Conservation (phyloP, 1,140 invertebrate species). For the Episyrphus balteatus region DNA sequence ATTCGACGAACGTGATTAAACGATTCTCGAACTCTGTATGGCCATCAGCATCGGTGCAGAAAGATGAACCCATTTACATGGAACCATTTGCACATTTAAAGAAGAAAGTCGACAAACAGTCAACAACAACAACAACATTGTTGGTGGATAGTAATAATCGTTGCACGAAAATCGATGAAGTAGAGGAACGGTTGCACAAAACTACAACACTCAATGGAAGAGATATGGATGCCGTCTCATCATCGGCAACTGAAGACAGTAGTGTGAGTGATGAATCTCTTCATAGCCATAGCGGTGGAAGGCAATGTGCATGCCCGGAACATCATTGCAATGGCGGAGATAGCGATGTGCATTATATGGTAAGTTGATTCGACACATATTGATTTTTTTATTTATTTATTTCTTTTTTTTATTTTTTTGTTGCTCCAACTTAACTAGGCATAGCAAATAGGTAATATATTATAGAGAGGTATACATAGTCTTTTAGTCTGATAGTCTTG, state of each 20-base stretch:
- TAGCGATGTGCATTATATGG: neutral
- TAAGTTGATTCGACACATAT: neutral
- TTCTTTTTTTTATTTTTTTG: too few relatives aligned
- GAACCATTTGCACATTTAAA: constrained; percentile 9
- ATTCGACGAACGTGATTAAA: neutral
- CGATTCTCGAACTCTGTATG: neutral
- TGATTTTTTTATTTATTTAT: neutral
- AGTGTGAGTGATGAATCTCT: too few relatives aligned
- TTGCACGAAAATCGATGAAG: neutral
- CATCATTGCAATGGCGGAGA: neutral
- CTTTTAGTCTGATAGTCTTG: neutral
- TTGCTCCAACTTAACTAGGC: too few relatives aligned
- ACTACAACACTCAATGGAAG: too few relatives aligned
- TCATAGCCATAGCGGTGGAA: too few relatives aligned
- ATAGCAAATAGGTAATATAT: too few relatives aligned
- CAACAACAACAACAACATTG: neutral
- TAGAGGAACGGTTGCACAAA: neutral
- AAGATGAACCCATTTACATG: constrained; percentile 7
- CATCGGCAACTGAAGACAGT: too few relatives aligned
- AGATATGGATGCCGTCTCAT: too few relatives aligned
- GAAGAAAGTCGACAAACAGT: neutral
- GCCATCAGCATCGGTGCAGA: neutral
- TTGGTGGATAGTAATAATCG: neutral
- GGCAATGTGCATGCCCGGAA: neutral
- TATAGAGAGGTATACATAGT: neutral